Evolutionary conservation across 2,113 vertebrate species (phyloP).

Genomic region (Laticauda colubrina): DNA sequence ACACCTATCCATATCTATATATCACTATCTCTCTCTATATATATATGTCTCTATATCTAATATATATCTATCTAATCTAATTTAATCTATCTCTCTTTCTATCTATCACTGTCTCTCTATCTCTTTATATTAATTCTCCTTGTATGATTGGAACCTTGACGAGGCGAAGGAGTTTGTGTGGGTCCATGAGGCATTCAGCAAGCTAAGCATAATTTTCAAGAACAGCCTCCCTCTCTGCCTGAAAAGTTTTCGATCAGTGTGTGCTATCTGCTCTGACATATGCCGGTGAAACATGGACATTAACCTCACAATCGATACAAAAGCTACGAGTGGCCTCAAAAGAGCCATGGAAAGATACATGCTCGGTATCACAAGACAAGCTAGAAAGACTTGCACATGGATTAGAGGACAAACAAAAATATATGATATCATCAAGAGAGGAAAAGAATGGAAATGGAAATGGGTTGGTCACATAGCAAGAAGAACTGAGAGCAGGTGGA

Average conservation of each 20-base stretch:
- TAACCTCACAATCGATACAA: not conserved
- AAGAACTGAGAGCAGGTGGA: too few relatives aligned
- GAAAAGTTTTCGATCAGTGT: not conserved
- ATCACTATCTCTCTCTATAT: too few relatives aligned
- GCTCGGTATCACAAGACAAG: too few relatives aligned
- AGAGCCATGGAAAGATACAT: not conserved
- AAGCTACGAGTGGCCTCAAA: not conserved
- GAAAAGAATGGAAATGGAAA: not conserved
- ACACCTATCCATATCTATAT: too few relatives aligned
- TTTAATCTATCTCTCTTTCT: too few relatives aligned
- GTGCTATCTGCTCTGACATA: not conserved
- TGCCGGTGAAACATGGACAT: not conserved
- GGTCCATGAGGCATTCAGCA: not conserved
- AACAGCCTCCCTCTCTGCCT: not conserved
- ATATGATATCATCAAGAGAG: not conserved
- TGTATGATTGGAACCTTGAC: not conserved
- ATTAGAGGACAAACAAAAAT: not conserved
- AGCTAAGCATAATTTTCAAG: not conserved
- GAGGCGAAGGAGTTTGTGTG: not conserved
- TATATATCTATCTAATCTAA: too few relatives aligned
- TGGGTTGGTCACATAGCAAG: too few relatives aligned
- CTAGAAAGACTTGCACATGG: too few relatives aligned
- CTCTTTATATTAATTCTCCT: not conserved
- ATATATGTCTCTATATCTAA: too few relatives aligned
- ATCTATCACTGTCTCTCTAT: too few relatives aligned